phyloP scores from a whole-genome alignment of 2,797 vertebrate genomes.

The Neosalanx taihuensis region DNA sequence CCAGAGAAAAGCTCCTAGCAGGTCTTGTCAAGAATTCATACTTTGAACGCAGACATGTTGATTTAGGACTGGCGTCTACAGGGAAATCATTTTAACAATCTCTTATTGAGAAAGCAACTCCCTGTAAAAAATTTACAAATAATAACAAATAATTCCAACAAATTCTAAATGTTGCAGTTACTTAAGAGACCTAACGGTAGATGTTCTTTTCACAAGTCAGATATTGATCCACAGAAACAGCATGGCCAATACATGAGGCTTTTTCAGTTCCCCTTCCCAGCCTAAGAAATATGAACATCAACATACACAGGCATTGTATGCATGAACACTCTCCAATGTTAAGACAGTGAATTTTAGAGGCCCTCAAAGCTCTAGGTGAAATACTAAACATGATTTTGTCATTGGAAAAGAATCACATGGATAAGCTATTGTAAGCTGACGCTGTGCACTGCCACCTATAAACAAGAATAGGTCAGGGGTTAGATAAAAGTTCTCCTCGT shows the following conservation, averaged over 20 bases:
- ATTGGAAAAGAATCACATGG: constrained; percentile 24
- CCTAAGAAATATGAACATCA: constrained; percentile 15
- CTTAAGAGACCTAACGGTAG: background rate
- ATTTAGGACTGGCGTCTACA: constrained; percentile 5
- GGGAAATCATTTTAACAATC: too few relatives aligned
- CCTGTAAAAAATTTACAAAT: background rate
- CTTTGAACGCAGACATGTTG: constrained; percentile 19
- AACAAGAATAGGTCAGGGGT: constrained; percentile 27
- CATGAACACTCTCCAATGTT: background rate
- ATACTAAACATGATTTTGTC: background rate
- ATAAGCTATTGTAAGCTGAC: background rate
- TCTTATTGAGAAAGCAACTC: too few relatives aligned
- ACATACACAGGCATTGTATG: constrained; percentile 19
- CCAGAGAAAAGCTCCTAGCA: constrained; percentile 10
- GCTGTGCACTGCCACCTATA: constrained; percentile 9
- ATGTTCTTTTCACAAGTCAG: background rate
- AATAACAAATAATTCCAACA: background rate
- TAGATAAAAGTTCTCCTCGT: constrained; percentile 1
- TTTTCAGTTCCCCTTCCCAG: background rate
- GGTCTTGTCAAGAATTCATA: background rate
- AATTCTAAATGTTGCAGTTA: background rate
- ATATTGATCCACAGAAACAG: constrained; percentile 1
- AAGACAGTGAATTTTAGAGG: background rate
- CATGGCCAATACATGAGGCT: background rate
- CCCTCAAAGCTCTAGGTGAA: background rate